Conservation (phyloP, 2,113 vertebrate genomes). For the Phaethon lepturus region DNA sequence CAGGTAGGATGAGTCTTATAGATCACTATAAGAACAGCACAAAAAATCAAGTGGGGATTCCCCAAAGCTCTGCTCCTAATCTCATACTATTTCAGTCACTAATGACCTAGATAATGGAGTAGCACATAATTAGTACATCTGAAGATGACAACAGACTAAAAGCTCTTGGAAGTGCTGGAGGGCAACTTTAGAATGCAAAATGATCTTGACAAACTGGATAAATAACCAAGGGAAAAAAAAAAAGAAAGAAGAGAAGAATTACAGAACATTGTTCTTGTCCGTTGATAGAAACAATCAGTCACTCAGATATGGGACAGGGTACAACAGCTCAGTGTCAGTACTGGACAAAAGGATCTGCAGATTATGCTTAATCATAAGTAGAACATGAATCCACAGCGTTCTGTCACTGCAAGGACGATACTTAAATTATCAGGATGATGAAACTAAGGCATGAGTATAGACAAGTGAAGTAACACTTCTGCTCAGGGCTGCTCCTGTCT, state of each 20-base stretch:
- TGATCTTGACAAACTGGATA: not conserved
- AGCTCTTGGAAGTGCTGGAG: not conserved
- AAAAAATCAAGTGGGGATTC: not conserved
- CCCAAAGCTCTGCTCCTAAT: not conserved
- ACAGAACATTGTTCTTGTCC: not conserved
- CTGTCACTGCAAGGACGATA: not conserved
- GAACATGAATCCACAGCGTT: not conserved
- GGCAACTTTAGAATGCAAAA: not conserved
- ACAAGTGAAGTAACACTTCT: not conserved
- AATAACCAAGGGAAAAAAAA: not conserved
- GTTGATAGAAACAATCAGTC: not conserved
- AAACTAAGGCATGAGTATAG: not conserved
- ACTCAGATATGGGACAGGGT: not conserved
- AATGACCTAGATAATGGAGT: slow-evolving; percentile 18
- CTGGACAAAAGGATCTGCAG: not conserved
- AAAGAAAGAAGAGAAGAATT: not conserved
- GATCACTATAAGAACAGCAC: not conserved
- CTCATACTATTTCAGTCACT: not conserved
- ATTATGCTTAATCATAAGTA: not conserved
- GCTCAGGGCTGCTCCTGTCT: not conserved
- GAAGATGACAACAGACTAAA: not conserved
- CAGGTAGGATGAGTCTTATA: not conserved
- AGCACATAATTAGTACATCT: not conserved
- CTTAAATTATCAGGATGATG: not conserved
- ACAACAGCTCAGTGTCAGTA: not conserved